Conservation (phyloP, 2,797 vertebrate species). For the Oreonectes daqikongensis region DNA sequence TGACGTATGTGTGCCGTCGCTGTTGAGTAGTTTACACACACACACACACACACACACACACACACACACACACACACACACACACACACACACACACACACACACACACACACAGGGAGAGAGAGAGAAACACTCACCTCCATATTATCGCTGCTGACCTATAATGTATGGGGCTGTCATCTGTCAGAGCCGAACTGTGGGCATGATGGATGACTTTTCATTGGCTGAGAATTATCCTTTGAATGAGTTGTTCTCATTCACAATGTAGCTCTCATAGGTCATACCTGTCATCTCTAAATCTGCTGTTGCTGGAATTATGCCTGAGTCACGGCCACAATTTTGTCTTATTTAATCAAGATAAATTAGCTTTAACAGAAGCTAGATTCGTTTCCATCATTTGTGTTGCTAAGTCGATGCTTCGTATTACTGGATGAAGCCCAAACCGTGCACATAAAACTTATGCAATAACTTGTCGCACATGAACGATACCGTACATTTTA, state of each 20-base stretch:
- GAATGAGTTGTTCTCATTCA: constrained; percentile 44
- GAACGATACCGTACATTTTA: background rate
- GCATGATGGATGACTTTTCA: constrained; percentile 36
- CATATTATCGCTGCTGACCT: constrained; percentile 33
- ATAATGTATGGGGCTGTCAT: constrained; percentile 51
- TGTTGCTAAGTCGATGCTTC: background rate
- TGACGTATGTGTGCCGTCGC: background rate
- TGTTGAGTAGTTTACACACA: constrained; percentile 20
- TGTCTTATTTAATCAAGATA: background rate
- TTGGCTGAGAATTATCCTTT: constrained; percentile 25
- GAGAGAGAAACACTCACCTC: background rate
- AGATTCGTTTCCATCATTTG: background rate
- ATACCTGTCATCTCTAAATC: background rate
- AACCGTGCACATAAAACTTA: too few relatives aligned
- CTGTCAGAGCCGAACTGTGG: constrained; percentile 26
- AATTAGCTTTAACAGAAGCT: background rate
- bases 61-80: background rate
- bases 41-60: background rate
- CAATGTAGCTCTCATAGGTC: constrained; percentile 16
- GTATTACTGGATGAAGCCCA: background rate
- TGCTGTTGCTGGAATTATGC: background rate
- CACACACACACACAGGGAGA: background rate
- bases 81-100: background rate
- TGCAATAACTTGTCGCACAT: background rate
- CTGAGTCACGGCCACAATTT: background rate